Conservation (phyloP, 2,888 invertebrate species). For the Caenorhabditis sinica region DNA sequence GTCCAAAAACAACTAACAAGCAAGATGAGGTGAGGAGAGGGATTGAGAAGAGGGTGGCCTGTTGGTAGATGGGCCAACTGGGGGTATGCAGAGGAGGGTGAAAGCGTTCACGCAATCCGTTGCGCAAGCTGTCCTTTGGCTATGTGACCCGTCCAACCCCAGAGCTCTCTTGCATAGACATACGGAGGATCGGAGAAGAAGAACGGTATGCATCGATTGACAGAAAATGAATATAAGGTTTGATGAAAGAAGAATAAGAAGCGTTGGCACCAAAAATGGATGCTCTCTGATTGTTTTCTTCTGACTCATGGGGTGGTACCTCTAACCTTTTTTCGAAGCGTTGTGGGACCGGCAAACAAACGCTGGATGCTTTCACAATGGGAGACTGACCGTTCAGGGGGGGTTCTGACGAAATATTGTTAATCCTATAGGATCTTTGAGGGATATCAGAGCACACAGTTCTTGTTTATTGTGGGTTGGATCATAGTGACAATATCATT, state of each 20-base stretch:
- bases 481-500: neutral
- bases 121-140: slow-evolving; percentile 28
- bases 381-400: slow-evolving; percentile 1
- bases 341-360: slow-evolving; percentile 31
- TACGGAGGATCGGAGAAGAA: neutral
- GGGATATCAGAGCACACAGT: neutral
- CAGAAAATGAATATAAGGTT: neutral
- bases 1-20: neutral
- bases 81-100: neutral
- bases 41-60: neutral
- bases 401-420: neutral
- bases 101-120: slow-evolving; percentile 26
- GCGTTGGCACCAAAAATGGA: slow-evolving; percentile 23
- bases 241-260: neutral
- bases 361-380: neutral
- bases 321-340: slow-evolving; percentile 1
- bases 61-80: neutral
- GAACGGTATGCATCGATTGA: slow-evolving; percentile 6
- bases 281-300: slow-evolving; percentile 21
- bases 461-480: neutral
- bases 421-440: neutral
- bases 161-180: slow-evolving; percentile 14
- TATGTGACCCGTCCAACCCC: slow-evolving; percentile 13
- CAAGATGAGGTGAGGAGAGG: neutral
- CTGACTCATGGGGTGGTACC: slow-evolving; percentile 13